These are phyloP conservation scores for Trachelus tabidus DNA, from an alignment of 2,888 invertebrate species.

Conservation along the genomic window DNA sequence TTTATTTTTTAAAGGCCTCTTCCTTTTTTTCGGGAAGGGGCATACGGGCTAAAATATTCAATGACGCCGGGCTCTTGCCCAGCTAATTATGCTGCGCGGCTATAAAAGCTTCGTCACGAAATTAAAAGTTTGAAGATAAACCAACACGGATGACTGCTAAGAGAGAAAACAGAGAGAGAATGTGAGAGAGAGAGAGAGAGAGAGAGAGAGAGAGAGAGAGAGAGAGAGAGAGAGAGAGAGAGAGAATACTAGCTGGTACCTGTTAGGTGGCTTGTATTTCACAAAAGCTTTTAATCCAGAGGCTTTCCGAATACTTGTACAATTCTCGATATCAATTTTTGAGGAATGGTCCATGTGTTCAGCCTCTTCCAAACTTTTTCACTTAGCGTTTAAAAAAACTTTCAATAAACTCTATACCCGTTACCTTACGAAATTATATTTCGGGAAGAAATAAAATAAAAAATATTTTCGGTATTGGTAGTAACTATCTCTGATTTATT, in stretches of 20 bases:
- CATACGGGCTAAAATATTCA: slow-evolving; percentile 53
- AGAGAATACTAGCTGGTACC: background rate
- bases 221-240: too few species aligned
- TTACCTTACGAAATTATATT: background rate
- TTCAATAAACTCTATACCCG: too few species aligned
- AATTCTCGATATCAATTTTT: slow-evolving; percentile 34
- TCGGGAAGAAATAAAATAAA: background rate
- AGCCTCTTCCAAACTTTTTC: background rate
- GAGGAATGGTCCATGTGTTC: slow-evolving; percentile 14
- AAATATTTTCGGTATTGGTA: background rate
- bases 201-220: too few species aligned
- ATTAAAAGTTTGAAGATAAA: slow-evolving; percentile 53
- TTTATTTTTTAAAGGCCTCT: slow-evolving; percentile 4
- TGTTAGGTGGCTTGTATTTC: slow-evolving; percentile 27
- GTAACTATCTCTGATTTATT: background rate
- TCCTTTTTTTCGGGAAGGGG: slow-evolving; percentile 37
- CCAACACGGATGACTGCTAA: slow-evolving; percentile 23
- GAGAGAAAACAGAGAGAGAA: background rate
- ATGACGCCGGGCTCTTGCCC: slow-evolving; percentile 41
- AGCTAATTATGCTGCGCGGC: slow-evolving; percentile 53
- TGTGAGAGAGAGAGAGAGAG: too few species aligned
- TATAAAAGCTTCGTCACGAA: slow-evolving; percentile 46
- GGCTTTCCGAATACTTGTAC: slow-evolving; percentile 26
- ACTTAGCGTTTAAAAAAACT: background rate
- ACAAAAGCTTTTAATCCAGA: slow-evolving; percentile 30